Base-by-base conservation (phyloP, 2,888 invertebrate genomes). In the Plagodis pulveraria region DNA sequence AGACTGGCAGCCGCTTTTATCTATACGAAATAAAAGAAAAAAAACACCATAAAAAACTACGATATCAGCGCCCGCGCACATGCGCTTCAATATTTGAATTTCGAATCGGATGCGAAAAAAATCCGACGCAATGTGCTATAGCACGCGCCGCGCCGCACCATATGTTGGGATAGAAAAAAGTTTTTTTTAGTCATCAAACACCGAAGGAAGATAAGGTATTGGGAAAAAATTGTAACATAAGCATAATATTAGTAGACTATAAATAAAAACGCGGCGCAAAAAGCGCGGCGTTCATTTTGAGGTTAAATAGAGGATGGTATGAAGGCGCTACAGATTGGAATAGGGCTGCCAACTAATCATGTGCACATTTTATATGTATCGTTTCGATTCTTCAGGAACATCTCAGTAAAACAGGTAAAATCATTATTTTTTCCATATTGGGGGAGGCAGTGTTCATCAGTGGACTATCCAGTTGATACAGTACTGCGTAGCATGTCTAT, bases 31-130 rank as follows among this genome's bases (percentile, higher is more conserved):
- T 68, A 73, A 66, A 72, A 66, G 68, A 51, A 67, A 70, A 73
- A 82, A 83, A 82, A 81, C 76, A 74, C 58, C 75, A 78, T 81
- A 77, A 80, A 83, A 82, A 83, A 76, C 77, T 72, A 70, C 78
- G 76, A 81, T 81, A 86, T 83, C 78, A 72, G 79, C 80, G 80
- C 78, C 78, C 74, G 80, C 77, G 83, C 89, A 82, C 83, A 85
- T 88, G 85, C 83, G 78, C 77, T 71, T 81, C 82, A 81, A 81
- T 87, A 85, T 89, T 91, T 88, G 78, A 83, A 83, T 87, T 87
- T 86, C 82, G 81, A 88, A 89, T 90, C 88, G 91, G 91, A 91
- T 91, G 90, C 87, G 83, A 90, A 91, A 91, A 91, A 91, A 91
- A 87, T 82, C 70, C 52, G 69, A 77, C 90, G 90, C 90, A 91